Evolutionary conservation across 2,888 invertebrate species (phyloP).

Genomic region (Mechanitis messenoides): DNA sequence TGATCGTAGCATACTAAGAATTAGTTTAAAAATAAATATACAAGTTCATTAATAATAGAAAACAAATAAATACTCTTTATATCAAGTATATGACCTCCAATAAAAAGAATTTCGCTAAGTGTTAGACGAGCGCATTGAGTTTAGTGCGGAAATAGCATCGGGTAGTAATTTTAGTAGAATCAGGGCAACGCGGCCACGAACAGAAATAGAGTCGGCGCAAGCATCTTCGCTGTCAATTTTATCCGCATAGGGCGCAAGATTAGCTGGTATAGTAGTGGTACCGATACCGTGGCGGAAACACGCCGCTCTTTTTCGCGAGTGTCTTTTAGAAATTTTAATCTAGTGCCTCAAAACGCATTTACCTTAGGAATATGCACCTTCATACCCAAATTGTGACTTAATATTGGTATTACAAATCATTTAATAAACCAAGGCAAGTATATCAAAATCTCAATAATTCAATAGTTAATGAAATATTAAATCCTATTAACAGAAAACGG

Average conservation of each 20-base stretch:
- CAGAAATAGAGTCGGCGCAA: slow-evolving; percentile 69
- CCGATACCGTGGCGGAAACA: slow-evolving; percentile 17
- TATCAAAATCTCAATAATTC: neutral
- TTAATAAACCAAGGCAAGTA: slow-evolving; percentile 23
- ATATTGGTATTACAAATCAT: slow-evolving; percentile 25
- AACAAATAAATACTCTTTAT: neutral
- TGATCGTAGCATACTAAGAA: too few relatives aligned
- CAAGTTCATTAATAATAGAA: neutral
- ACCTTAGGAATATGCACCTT: slow-evolving; percentile 37
- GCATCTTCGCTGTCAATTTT: slow-evolving; percentile 71
- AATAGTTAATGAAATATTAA: neutral
- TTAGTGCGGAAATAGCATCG: slow-evolving; percentile 73
- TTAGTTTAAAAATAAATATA: neutral
- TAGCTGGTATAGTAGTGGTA: slow-evolving; percentile 43
- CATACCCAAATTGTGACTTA: slow-evolving; percentile 33
- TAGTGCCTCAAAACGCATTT: slow-evolving; percentile 23
- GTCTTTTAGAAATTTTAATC: slow-evolving; percentile 33
- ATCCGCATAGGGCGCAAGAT: slow-evolving; percentile 70
- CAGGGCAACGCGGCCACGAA: slow-evolving; percentile 75
- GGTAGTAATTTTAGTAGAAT: slow-evolving; percentile 75
- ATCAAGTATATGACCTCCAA: slow-evolving; percentile 16
- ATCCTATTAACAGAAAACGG: neutral
- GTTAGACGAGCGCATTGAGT: slow-evolving; percentile 53
- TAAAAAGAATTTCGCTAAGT: slow-evolving; percentile 46
- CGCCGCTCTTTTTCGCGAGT: slow-evolving; percentile 40